Evolutionary conservation across 1,140 invertebrate species (phyloP).

Genomic region (Dinothrombium tinctorium): DNA sequence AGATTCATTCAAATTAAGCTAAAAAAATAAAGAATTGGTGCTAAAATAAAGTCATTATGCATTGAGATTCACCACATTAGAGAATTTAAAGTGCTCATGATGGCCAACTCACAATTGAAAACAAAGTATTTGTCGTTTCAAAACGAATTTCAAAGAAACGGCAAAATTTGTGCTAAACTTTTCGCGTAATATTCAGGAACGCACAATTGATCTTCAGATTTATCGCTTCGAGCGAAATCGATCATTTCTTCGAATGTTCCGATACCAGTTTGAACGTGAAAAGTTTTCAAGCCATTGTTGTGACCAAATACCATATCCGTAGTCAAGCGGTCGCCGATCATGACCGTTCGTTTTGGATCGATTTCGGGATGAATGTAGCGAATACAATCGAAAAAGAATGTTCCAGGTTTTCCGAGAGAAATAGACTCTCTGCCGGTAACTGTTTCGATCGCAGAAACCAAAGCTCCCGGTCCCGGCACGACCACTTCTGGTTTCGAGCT

Average conservation of each 20-base stretch:
- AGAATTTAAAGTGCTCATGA: too few relatives aligned
- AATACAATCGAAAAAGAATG: conserved; percentile 32
- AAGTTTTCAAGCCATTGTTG: conserved; percentile 51
- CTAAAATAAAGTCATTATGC: too few relatives aligned
- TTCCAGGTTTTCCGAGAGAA: conserved; percentile 61
- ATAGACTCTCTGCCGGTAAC: conserved; percentile 49
- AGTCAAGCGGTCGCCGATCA: conserved; percentile 76
- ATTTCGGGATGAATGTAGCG: conserved; percentile 32
- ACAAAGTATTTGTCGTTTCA: too few relatives aligned
- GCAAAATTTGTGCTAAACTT: too few relatives aligned
- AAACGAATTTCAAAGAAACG: too few relatives aligned
- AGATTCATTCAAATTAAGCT: too few relatives aligned
- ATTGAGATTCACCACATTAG: too few relatives aligned
- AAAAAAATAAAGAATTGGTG: too few relatives aligned
- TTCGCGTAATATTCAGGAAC: conserved; percentile 50
- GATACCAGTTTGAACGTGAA: conserved; percentile 59
- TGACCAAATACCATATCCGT: conserved; percentile 69
- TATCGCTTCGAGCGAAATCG: conserved; percentile 28
- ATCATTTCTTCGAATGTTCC: conserved; percentile 39
- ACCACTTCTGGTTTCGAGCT: conserved; percentile 3
- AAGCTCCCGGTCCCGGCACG: conserved; percentile 44
- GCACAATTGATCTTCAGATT: conserved; percentile 33
- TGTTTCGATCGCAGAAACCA: conserved; percentile 56
- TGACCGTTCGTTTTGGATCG: conserved; percentile 48
- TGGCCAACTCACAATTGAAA: too few relatives aligned